phyloP scores from a whole-genome alignment of 2,797 vertebrate species.

The Muscicapa comitata region DNA sequence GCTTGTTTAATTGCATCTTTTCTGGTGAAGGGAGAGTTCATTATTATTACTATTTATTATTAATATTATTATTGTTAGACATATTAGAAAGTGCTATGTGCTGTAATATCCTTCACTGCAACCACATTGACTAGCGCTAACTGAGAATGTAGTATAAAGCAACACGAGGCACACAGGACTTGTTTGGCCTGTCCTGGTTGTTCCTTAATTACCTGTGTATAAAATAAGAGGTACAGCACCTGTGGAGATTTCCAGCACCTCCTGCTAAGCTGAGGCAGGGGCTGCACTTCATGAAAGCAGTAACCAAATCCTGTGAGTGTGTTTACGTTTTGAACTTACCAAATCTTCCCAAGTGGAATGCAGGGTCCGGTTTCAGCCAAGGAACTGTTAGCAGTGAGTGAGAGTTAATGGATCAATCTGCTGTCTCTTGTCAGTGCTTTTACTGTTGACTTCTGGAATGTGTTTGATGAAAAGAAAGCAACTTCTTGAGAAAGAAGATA shows the following conservation, averaged over 20 bases:
- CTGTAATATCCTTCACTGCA: conserved; percentile 13
- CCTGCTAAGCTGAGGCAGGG: conserved; percentile 8
- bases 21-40: background rate
- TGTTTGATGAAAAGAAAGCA: conserved; percentile 91
- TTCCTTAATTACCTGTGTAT: conserved; percentile 6
- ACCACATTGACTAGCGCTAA: conserved; percentile 39
- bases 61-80: conserved; percentile 22
- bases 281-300: conserved; percentile 14
- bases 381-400: conserved; percentile 91
- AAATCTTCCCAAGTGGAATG: conserved; percentile 85
- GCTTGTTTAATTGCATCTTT: conserved; percentile 20
- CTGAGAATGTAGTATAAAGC: background rate
- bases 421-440: conserved; percentile 89
- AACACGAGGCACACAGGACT: conserved; percentile 1
- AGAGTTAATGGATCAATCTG: conserved; percentile 93
- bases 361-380: conserved; percentile 84
- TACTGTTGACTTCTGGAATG: conserved; percentile 93
- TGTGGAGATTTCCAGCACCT: conserved; percentile 50
- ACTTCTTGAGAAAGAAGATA: conserved; percentile 79
- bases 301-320: conserved; percentile 48
- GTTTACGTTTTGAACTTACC: conserved; percentile 79
- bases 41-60: background rate
- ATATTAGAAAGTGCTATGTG: background rate
- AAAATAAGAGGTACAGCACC: conserved; percentile 35
- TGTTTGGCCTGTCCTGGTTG: conserved; percentile 46